These are phyloP conservation scores for Agrotis exclamationis DNA, from an alignment of 2,888 invertebrate genomes.

Conservation along the genomic window DNA sequence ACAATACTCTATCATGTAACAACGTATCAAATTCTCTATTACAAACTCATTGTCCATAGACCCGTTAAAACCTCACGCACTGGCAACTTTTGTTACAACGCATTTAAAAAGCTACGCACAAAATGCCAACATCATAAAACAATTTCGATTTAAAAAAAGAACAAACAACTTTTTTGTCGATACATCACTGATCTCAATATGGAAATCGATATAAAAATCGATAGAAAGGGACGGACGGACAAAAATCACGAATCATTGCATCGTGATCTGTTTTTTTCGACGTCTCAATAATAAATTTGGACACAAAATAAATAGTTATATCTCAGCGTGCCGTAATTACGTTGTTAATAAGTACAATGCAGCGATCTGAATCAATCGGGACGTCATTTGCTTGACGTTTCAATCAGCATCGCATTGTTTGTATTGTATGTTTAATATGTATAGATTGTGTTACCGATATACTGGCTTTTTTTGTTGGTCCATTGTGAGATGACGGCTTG, in stretches of 20 bases:
- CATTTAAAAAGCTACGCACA: conserved; percentile 49
- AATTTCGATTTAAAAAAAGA: conserved; percentile 75
- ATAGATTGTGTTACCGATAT: conserved; percentile 91
- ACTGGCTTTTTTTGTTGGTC: conserved; percentile 81
- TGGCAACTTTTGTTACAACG: conserved; percentile 56
- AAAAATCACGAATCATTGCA: conserved; percentile 86
- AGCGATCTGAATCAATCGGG: conserved; percentile 86
- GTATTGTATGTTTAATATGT: conserved; percentile 89
- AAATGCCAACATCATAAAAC: conserved; percentile 68
- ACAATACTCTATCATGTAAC: conserved; percentile 57
- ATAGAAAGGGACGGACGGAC: conserved; percentile 71
- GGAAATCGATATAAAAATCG: conserved; percentile 83
- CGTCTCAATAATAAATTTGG: conserved; percentile 86
- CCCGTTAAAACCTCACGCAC: conserved; percentile 57
- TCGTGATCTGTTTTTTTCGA: conserved; percentile 82
- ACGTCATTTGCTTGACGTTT: conserved; percentile 89
- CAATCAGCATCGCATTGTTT: conserved; percentile 90
- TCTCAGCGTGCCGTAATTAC: conserved; percentile 89
- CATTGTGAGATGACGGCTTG: conserved; percentile 80
- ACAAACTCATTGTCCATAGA: conserved; percentile 54
- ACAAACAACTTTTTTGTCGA: conserved; percentile 67
- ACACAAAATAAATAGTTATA: conserved; percentile 89
- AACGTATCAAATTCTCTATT: conserved; percentile 61
- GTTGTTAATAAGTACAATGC: conserved; percentile 89
- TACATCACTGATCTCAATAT: conserved; percentile 72